A percentile compares a stretch with the other conserved stretches of the same genome.
Evolutionary conservation across 2,797 vertebrate genomes (phyloP).

Genomic region (Danionella dracula): DNA sequence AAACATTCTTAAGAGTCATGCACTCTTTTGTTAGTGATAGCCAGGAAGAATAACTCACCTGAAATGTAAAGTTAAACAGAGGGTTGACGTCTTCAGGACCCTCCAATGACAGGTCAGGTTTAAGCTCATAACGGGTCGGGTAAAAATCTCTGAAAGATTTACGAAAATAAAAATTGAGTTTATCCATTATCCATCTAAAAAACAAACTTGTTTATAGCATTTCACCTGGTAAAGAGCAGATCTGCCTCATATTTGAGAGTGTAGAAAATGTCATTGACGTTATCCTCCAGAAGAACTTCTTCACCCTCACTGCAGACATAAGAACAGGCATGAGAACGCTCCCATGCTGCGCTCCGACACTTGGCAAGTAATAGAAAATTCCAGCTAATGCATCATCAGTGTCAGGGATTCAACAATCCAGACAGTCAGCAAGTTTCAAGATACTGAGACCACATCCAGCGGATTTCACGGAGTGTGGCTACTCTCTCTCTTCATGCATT

Average conservation of each 20-base stretch:
- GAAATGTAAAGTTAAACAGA: constrained; percentile 85
- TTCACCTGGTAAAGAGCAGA: constrained; percentile 92
- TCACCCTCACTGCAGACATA: constrained; percentile 80
- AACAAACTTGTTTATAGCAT: neutral
- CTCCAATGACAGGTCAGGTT: constrained; percentile 80
- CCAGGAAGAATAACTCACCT: constrained; percentile 60
- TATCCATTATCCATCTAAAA: neutral
- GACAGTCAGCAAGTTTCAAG: neutral
- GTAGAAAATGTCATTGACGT: constrained; percentile 77
- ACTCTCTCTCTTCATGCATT: too few relatives aligned
- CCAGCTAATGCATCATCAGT: neutral
- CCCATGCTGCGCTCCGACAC: neutral
- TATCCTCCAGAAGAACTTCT: constrained; percentile 80
- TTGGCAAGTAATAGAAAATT: constrained; percentile 9
- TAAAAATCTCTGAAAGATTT: constrained; percentile 72
- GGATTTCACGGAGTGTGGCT: neutral
- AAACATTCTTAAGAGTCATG: neutral
- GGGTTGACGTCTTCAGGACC: constrained; percentile 71
- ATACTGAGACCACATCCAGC: neutral
- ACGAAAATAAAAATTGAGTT: neutral
- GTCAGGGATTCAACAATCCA: neutral
- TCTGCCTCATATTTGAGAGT: constrained; percentile 87
- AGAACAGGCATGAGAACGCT: constrained; percentile 34
- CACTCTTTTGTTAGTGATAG: neutral
- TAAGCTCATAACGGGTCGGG: constrained; percentile 76